Evolutionary conservation across 2,797 vertebrate species (phyloP).

Genomic region (Acropternis orthonyx): DNA sequence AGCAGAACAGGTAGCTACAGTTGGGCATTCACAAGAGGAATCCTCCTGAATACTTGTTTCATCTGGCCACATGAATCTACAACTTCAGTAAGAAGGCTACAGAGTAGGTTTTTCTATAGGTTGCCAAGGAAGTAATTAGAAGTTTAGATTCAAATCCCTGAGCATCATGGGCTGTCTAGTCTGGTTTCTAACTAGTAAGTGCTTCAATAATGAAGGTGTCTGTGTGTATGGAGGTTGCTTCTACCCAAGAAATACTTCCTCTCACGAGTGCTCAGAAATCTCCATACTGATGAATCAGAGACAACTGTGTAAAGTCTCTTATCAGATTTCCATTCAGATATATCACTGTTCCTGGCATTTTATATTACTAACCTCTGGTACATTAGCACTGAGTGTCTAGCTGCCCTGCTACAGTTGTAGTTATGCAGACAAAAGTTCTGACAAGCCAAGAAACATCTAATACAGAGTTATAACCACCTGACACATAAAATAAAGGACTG

Average conservation of each 20-base stretch:
- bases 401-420: background rate
- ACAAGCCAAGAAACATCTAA: background rate
- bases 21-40: background rate
- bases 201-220: background rate
- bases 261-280: rapidly evolving
- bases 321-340: background rate
- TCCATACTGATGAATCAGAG: background rate
- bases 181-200: background rate
- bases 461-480: background rate
- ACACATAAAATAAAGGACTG: background rate
- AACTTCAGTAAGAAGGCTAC: background rate
- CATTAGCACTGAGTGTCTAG: rapidly evolving
- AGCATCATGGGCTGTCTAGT: background rate
- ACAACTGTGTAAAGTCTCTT: background rate
- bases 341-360: background rate
- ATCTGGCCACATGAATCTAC: background rate
- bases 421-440: background rate
- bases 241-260: background rate
- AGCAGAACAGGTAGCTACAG: background rate
- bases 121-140: background rate
- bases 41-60: background rate
- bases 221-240: background rate
- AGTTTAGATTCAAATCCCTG: background rate
- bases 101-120: background rate
- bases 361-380: background rate